These are phyloP conservation scores for Drosophila pruinosa DNA, from an alignment of 1,140 invertebrate species.

Conservation along the genomic window DNA sequence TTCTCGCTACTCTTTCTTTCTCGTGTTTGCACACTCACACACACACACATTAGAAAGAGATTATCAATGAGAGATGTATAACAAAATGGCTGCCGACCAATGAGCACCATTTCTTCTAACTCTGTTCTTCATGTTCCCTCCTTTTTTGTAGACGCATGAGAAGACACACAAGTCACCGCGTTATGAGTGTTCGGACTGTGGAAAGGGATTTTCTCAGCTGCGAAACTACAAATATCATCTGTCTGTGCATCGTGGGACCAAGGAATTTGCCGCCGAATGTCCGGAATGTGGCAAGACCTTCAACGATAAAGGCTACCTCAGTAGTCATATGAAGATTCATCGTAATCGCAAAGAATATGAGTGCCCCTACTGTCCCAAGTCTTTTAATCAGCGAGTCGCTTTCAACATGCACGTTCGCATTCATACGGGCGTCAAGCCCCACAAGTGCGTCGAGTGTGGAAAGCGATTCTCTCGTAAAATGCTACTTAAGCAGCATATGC, in stretches of 20 bases:
- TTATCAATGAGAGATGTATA: not conserved
- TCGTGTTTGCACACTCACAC: constrained; percentile 5
- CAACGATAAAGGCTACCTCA: constrained; percentile 90
- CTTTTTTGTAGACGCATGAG: constrained; percentile 64
- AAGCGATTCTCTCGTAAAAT: constrained; percentile 93
- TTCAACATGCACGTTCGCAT: constrained; percentile 93
- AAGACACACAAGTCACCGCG: constrained; percentile 85
- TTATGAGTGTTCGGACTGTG: constrained; percentile 89
- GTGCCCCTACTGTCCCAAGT: constrained; percentile 89
- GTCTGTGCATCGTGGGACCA: constrained; percentile 89
- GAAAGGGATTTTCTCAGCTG: constrained; percentile 90
- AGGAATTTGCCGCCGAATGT: constrained; percentile 89
- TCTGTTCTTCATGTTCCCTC: constrained; percentile 6
- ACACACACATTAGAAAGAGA: constrained; percentile 47
- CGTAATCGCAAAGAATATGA: constrained; percentile 90
- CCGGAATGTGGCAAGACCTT: constrained; percentile 90
- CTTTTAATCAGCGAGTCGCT: constrained; percentile 91
- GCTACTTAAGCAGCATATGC: constrained; percentile 90
- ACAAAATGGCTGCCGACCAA: constrained; percentile 62
- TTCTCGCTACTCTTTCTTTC: not conserved
- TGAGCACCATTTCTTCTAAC: constrained; percentile 5
- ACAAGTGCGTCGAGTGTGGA: constrained; percentile 92
- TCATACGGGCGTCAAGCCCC: constrained; percentile 92
- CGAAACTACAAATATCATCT: constrained; percentile 91
- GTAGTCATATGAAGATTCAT: constrained; percentile 91